These are phyloP conservation scores for Collichthys lucidus DNA, from an alignment of 2,113 vertebrate species.

Conservation along the genomic window DNA sequence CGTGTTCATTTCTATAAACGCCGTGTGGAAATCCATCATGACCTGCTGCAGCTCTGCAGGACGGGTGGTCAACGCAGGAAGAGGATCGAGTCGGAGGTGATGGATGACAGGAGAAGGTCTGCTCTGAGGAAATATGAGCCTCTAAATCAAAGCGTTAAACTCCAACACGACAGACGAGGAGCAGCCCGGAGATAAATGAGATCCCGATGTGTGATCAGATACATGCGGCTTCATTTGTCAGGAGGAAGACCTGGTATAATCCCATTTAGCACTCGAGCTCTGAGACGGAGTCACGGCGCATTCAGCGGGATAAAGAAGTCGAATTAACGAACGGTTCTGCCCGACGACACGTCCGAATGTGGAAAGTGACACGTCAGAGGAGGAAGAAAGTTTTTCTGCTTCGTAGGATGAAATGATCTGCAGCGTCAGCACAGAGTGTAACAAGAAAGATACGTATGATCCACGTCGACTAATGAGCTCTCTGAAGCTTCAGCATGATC, in stretches of 20 bases:
- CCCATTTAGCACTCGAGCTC: neutral
- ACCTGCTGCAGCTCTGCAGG: slow-evolving; percentile 14
- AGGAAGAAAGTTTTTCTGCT: neutral
- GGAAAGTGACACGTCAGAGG: neutral
- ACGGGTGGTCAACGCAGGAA: slow-evolving; percentile 25
- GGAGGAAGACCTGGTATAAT: neutral
- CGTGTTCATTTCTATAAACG: slow-evolving; percentile 53
- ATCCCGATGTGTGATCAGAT: neutral
- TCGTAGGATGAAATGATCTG: neutral
- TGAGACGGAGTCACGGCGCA: neutral
- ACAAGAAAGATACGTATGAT: neutral
- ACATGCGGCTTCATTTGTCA: slow-evolving; percentile 28
- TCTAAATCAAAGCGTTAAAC: slow-evolving; percentile 64
- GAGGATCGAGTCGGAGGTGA: slow-evolving; percentile 26
- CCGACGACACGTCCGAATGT: neutral
- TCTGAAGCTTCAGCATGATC: neutral
- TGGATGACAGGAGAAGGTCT: slow-evolving; percentile 48
- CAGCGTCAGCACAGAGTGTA: neutral
- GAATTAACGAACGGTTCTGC: neutral
- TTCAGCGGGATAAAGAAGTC: neutral
- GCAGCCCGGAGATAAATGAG: slow-evolving; percentile 32
- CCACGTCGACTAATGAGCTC: neutral
- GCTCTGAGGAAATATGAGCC: slow-evolving; percentile 30
- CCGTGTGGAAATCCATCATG: slow-evolving; percentile 39
- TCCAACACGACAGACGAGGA: slow-evolving; percentile 24